These are phyloP conservation scores for Leptinotarsa tumamoca DNA, from an alignment of 2,888 invertebrate species.

Conservation along the genomic window DNA sequence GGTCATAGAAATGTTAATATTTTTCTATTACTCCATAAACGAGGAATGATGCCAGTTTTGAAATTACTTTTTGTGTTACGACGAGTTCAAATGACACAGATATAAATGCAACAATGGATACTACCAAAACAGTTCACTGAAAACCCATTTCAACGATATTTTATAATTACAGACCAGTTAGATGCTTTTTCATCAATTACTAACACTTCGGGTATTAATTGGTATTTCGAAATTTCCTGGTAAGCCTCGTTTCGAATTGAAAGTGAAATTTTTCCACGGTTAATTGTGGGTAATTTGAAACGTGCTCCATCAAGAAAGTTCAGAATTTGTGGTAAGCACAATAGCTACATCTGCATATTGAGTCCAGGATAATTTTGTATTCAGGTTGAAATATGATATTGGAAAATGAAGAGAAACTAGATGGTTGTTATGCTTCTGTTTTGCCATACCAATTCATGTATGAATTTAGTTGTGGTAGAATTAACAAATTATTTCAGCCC, in stretches of 20 bases:
- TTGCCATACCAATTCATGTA: too few species aligned
- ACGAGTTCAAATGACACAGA: too few species aligned
- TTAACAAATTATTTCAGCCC: too few species aligned
- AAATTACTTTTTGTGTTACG: too few species aligned
- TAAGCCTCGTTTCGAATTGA: neutral
- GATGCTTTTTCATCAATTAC: neutral
- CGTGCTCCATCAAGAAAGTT: constrained; percentile 24
- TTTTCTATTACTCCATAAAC: too few species aligned
- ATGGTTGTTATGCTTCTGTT: constrained; percentile 2
- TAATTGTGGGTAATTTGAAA: constrained; percentile 19
- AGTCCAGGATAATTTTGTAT: constrained; percentile 39
- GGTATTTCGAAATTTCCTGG: neutral
- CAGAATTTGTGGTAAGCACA: constrained; percentile 8
- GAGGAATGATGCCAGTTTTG: too few species aligned
- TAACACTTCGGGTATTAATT: neutral
- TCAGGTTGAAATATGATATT: constrained; percentile 43
- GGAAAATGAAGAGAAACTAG: constrained; percentile 38
- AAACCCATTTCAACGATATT: neutral
- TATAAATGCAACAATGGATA: too few species aligned
- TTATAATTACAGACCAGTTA: neutral
- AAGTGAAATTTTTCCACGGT: neutral
- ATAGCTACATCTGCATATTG: constrained; percentile 28
- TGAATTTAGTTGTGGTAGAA: too few species aligned
- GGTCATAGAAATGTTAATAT: too few species aligned
- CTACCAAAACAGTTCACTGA: neutral